Evolutionary conservation across 2,888 invertebrate species (phyloP), one percentile per base, ranked within the genome.

Genomic region (Phengaris alcon): DNA sequence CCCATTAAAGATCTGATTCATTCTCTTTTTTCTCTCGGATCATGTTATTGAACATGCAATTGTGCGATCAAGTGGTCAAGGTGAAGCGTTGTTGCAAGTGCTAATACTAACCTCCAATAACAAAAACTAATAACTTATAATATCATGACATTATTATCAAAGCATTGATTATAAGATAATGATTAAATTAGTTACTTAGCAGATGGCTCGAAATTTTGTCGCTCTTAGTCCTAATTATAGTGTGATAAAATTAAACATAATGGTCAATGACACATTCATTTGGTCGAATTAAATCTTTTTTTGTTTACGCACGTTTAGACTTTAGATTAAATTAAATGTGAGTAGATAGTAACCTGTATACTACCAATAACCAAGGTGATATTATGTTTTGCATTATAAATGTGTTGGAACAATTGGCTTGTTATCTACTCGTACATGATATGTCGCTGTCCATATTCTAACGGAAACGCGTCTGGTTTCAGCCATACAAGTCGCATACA

Each of bases 1-100:
- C 85, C 83, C 86, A 85, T 87, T 86, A 87, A 84, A 80, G 84
- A 82, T 82, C 78, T 85, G 84, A 85, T 84, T 85, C 82, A 82
- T 80, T 75, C 74, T 48, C 69, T 48, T 69, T 69, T 35, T 69
- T 69, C 46, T 48, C 48, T 48, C 22, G 12, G 69, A 13, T 48
- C 15, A 46, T 48, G 69, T 48, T 69, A 69, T 69, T 69, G 69
- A 69, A 69, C 48, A 69, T 48, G 69, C 69, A 69, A 69, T 69
- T 15, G 69, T 46, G 48, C 69, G 46, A 48, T 69, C 69, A 48
- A 48, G 10, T 48, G 69, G 69, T 48, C 69, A 69, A 69, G 69
- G 69, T 48, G 48, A 48, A n/a, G n/a, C 8, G 9, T 69, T 69
- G 64, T 69, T 8, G n/a, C 69, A n/a, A 6, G 59, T 35, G 4